These are phyloP conservation scores for Eilema sororculum DNA, from an alignment of 2,888 invertebrate genomes.

Conservation along the genomic window DNA sequence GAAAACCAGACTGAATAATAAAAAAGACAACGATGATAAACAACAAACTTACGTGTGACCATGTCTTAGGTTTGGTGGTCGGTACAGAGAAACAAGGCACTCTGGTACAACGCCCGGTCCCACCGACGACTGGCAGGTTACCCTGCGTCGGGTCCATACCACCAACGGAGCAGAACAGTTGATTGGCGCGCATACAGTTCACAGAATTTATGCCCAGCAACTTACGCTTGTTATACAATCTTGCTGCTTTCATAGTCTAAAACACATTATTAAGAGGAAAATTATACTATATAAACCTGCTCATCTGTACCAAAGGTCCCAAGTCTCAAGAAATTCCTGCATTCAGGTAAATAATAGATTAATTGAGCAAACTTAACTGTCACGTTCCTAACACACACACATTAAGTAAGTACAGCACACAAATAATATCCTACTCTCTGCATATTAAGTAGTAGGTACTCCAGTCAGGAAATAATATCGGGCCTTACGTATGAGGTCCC, in stretches of 20 bases:
- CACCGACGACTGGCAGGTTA: slow-evolving; percentile 72
- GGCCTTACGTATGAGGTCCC: too few species aligned
- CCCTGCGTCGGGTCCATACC: slow-evolving; percentile 63
- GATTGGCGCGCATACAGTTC: slow-evolving; percentile 80
- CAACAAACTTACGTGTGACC: slow-evolving; percentile 55
- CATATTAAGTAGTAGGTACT: too few species aligned
- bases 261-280: background rate
- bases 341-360: too few species aligned
- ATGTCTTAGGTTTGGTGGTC: slow-evolving; percentile 55
- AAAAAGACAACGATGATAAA: background rate
- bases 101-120: slow-evolving; percentile 74
- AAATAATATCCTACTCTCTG: too few species aligned
- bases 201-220: slow-evolving; percentile 77
- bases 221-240: slow-evolving; percentile 69
- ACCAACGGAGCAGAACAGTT: slow-evolving; percentile 71
- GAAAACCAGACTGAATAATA: too few species aligned
- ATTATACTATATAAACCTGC: too few species aligned
- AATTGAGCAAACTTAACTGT: too few species aligned
- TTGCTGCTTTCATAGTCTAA: slow-evolving; percentile 68
- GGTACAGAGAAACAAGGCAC: slow-evolving; percentile 74
- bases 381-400: too few species aligned
- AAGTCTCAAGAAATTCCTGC: background rate
- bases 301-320: too few species aligned
- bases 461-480: too few species aligned
- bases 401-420: too few species aligned